Base-by-base conservation (phyloP, 2,888 invertebrate species). In the Sisyra nigra region DNA sequence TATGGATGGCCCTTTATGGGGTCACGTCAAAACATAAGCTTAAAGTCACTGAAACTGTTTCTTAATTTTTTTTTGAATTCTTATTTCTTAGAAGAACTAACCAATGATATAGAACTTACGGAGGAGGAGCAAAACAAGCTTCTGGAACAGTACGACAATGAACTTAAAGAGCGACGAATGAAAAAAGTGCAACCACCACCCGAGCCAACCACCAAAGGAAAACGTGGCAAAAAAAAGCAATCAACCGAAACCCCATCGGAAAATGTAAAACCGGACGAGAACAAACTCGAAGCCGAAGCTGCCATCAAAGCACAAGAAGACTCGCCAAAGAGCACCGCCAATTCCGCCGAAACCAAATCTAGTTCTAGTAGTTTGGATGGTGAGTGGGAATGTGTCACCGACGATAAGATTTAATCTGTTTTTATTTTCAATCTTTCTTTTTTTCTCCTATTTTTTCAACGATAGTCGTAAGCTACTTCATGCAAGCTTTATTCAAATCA, bases 81-180 rank as follows among this genome's bases (percentile, higher is more conserved):
- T 15, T 45, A 49, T 50, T 55, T 61, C 65, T 49, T 64, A 71
- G 76, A 75, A 63, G 76, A 76, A 57, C 76, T 78, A 61, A 68
- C 72, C 33, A 62, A 67, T 50, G 71, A 75, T 57, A 67, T 78
- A 45, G 78, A 79, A 59, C 60, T 80, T 43, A 72, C 79, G 3
- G 80, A 80, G 59, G 80, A 79, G 60, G 74, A 80, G 53, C 79
- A 80, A 57, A 78, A 66, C 3, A 61, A 76, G 52, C 64, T 80
- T 42, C 60, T 80, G 52, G 72, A 76, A 54, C 74, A 78, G 54
- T 80, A 80, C 56, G 79, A 80, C 56, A 70, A 66, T 46, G 80
- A 80, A 58, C 73, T 55, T 11, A 53, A 50, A 45, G 48, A 24
- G 7, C 24, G 24, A 7, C 24, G 24, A 24, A 7, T 5, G 24